Evolutionary conservation across 2,113 vertebrate species (phyloP).

Genomic region (Neotoma lepida): DNA sequence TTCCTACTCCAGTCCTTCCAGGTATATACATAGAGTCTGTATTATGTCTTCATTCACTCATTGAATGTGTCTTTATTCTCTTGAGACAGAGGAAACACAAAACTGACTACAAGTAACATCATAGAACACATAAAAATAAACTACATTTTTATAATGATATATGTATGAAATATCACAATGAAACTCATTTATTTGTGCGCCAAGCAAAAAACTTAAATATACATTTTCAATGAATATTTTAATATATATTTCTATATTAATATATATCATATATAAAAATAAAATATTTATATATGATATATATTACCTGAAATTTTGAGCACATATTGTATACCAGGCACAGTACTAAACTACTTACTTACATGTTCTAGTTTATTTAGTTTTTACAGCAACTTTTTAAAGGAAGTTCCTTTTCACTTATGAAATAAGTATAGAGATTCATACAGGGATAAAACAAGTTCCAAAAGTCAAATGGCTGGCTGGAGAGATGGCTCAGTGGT

Average conservation of each 20-base stretch:
- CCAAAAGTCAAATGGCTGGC: background rate
- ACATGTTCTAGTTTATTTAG: background rate
- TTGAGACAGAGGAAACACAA: background rate
- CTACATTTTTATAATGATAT: background rate
- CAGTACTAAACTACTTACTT: background rate
- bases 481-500: background rate
- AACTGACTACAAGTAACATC: background rate
- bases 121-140: background rate
- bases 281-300: background rate
- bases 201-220: background rate
- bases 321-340: background rate
- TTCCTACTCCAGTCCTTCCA: background rate
- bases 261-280: background rate
- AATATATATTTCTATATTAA: background rate
- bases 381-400: background rate
- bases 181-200: background rate
- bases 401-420: background rate
- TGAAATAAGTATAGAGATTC: background rate
- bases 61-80: background rate
- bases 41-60: background rate
- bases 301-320: background rate
- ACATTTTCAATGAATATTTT: background rate
- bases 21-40: background rate
- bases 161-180: background rate
- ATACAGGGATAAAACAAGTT: background rate